Conservation (phyloP, 2,797 vertebrate species). For the Synanceia verrucosa region DNA sequence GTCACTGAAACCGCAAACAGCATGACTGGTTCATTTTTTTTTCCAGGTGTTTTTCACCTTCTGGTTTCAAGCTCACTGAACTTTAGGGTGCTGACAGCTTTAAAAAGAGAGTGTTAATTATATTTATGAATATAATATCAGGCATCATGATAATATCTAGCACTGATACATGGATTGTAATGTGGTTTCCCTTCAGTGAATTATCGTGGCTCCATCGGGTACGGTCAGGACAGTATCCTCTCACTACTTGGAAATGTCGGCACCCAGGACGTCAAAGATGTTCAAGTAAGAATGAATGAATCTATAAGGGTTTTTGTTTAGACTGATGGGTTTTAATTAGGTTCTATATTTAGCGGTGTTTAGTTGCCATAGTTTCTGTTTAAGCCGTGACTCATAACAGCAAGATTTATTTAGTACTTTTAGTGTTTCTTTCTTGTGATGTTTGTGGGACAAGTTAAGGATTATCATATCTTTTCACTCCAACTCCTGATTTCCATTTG, state of each 20-base stretch:
- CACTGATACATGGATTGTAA: neutral
- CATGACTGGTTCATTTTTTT: too few species aligned
- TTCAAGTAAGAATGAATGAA: constrained; percentile 88
- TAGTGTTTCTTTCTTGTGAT: neutral
- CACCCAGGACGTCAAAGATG: constrained; percentile 92
- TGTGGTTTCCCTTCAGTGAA: constrained; percentile 85
- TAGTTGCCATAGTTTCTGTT: constrained; percentile 1
- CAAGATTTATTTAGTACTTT: neutral
- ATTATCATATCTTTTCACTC: too few species aligned
- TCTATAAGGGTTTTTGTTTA: neutral
- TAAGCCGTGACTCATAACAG: neutral
- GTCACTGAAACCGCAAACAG: neutral
- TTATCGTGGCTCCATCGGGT: constrained; percentile 94
- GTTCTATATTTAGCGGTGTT: neutral
- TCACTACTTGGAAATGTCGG: constrained; percentile 92
- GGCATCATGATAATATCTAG: neutral
- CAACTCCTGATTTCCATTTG: neutral
- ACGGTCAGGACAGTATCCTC: constrained; percentile 91
- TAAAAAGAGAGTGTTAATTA: neutral
- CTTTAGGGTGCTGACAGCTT: neutral
- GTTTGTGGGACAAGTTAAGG: too few species aligned
- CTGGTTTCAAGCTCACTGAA: neutral
- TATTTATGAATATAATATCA: neutral
- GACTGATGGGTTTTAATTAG: neutral
- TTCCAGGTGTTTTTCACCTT: neutral